Percentiles rank a stretch among this genome's conserved stretches.
phyloP scores from a whole-genome alignment of 2,797 vertebrate genomes.

The Crocodylus rhombifer region DNA sequence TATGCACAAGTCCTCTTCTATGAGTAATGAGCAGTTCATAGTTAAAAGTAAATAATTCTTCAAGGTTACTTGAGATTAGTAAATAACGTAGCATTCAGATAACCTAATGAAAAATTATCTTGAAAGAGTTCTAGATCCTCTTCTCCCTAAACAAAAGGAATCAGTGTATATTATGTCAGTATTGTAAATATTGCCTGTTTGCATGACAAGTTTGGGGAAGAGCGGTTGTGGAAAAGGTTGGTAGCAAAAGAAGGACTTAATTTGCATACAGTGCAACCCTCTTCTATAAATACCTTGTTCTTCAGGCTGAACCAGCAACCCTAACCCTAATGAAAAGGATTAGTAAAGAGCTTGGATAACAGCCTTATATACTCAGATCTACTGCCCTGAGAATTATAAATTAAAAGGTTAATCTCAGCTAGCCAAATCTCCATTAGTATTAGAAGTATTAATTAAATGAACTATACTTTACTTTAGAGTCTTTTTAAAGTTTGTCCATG shows the following conservation, averaged over 20 bases:
- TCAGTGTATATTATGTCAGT: not conserved
- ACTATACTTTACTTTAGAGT: not conserved
- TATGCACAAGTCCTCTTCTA: constrained; percentile 67
- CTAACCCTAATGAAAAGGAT: not conserved
- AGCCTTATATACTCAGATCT: not conserved
- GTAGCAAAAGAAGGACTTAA: not conserved
- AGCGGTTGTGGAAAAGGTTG: not conserved
- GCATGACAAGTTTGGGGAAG: not conserved
- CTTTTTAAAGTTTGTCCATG: too few relatives aligned
- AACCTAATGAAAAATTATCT: constrained; percentile 52
- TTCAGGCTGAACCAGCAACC: not conserved
- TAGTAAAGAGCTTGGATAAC: not conserved
- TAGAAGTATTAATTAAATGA: not conserved
- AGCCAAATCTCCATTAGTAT: not conserved
- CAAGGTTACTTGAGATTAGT: constrained; percentile 71
- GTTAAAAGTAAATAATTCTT: constrained; percentile 73
- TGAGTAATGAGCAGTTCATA: constrained; percentile 66
- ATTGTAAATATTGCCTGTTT: not conserved
- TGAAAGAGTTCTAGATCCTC: constrained; percentile 18
- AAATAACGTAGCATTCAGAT: constrained; percentile 62
- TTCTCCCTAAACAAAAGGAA: not conserved
- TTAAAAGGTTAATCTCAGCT: too few relatives aligned
- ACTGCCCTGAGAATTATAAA: not conserved
- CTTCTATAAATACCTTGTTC: not conserved
- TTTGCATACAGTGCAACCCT: not conserved